Percentiles rank a stretch among this genome's conserved stretches.
phyloP scores from a whole-genome alignment of 1,140 invertebrate species.

The Bombus pascuorum region DNA sequence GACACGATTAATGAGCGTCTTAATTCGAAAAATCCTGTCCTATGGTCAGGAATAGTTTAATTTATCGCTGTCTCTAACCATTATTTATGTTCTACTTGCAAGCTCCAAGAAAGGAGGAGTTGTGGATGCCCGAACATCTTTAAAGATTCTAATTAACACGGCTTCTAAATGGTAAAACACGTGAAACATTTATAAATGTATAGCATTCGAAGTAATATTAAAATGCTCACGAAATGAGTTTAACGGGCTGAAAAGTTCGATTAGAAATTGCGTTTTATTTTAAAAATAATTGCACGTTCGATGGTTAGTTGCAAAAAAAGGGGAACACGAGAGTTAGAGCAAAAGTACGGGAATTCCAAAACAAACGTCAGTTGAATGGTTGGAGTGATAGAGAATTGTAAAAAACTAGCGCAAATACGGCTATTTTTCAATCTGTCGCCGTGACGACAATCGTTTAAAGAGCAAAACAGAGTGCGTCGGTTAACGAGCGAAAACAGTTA shows the following conservation, averaged over 20 bases:
- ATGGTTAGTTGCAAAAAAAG: background rate
- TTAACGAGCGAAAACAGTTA: constrained; percentile 54
- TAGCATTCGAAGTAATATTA: background rate
- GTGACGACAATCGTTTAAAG: constrained; percentile 54
- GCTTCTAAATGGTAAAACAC: background rate
- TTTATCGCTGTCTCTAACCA: background rate
- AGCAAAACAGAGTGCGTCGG: constrained; percentile 38
- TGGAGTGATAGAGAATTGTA: background rate
- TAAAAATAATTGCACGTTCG: background rate
- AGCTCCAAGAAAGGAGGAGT: background rate
- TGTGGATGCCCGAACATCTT: background rate
- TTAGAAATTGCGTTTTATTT: background rate
- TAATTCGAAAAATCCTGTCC: background rate
- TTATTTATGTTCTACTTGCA: background rate
- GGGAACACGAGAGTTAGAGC: background rate
- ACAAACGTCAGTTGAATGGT: background rate
- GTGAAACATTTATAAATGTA: background rate
- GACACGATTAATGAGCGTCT: background rate
- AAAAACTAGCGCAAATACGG: constrained; percentile 35
- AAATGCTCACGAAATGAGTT: background rate
- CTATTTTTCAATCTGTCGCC: constrained; percentile 40
- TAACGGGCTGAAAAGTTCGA: background rate
- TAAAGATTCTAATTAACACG: no score
- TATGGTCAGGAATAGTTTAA: background rate
- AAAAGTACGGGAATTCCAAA: background rate